Evolutionary conservation across 2,113 vertebrate genomes (phyloP).

Genomic region (human (Homo sapiens)): GRCh38 chr1:33792001-33792500

Average conservation of each 20-base stretch:
- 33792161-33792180: not conserved
- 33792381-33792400: not conserved
- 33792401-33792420: constrained; percentile 88
- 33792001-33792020: not conserved
- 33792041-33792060: not conserved
- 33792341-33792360: not conserved
- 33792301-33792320: not conserved
- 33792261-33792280: not conserved
- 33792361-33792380: not conserved
- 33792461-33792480: constrained; percentile 96
- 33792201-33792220: not conserved
- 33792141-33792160: not conserved
- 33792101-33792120: not conserved
- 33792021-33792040: not conserved
- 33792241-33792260: not conserved
- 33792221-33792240: not conserved
- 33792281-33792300: not conserved
- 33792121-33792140: not conserved
- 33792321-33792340: fast-evolving
- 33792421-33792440: constrained; percentile 98
- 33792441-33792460: constrained; percentile 96
- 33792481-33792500: constrained; percentile 98
- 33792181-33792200: not conserved
- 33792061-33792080: not conserved
- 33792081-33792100: not conserved